Evolutionary conservation across 2,888 invertebrate species (phyloP).

Genomic region (Hypselothyrea guttata): DNA sequence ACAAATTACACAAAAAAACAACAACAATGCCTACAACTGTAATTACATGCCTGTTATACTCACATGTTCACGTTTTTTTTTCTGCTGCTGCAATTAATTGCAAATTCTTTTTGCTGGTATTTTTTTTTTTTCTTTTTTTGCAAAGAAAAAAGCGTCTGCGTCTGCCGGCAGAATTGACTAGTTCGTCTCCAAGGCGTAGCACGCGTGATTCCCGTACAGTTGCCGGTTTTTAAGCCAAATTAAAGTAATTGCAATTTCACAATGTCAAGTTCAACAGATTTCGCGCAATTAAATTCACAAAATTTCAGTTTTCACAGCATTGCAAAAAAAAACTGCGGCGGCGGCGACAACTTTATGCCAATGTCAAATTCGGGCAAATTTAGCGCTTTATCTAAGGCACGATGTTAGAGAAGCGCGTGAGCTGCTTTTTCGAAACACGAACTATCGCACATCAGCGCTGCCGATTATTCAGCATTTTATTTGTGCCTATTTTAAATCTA

Average conservation of each 20-base stretch:
- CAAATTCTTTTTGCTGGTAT: background rate
- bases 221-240: too few relatives aligned
- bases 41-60: conserved; percentile 34
- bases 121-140: conserved; percentile 34
- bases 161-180: conserved; percentile 50
- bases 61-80: conserved; percentile 53
- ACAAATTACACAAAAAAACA: conserved; percentile 22
- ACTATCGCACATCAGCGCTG: too few relatives aligned
- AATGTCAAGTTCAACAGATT: too few relatives aligned
- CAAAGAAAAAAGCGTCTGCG: conserved; percentile 55
- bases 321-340: conserved; percentile 40
- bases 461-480: too few relatives aligned
- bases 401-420: too few relatives aligned
- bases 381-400: conserved; percentile 1
- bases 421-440: too few relatives aligned
- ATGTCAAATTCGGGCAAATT: conserved; percentile 23
- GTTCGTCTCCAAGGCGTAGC: background rate
- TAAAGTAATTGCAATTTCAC: too few relatives aligned
- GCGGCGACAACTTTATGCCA: conserved; percentile 34
- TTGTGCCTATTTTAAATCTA: too few relatives aligned
- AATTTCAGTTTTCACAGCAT: conserved; percentile 31
- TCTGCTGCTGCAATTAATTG: conserved; percentile 1
- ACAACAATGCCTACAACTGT: conserved; percentile 6
- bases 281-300: background rate
- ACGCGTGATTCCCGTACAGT: background rate